These are phyloP conservation scores for Dromiciops gliroides DNA, from an alignment of 2,113 vertebrate species.

Conservation along the genomic window DNA sequence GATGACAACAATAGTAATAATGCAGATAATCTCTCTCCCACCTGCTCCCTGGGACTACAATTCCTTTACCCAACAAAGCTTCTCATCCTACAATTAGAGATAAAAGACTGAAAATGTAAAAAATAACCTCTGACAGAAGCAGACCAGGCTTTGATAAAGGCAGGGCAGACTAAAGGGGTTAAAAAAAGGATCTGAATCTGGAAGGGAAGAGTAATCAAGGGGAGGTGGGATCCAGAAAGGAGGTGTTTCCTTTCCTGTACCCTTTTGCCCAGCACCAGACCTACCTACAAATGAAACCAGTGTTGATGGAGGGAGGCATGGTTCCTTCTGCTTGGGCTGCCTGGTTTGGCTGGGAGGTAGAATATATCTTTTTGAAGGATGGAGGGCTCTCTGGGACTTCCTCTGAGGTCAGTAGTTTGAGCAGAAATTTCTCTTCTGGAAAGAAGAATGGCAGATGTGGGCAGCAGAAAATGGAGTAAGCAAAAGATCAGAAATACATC, in stretches of 20 bases:
- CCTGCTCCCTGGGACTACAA: background rate
- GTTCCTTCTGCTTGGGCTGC: background rate
- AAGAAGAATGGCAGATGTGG: constrained; percentile 57
- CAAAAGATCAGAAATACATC: constrained; percentile 49
- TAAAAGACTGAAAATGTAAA: background rate
- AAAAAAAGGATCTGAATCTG: background rate
- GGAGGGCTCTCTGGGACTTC: constrained; percentile 16
- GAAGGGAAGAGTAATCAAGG: background rate
- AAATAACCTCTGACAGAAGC: background rate
- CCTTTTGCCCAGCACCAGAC: background rate
- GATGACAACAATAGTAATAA: background rate
- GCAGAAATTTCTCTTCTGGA: constrained; percentile 56
- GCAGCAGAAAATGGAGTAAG: background rate
- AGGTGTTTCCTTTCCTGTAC: background rate
- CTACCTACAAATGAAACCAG: background rate
- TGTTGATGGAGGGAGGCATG: background rate
- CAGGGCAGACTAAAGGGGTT: background rate
- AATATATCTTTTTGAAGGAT: constrained; percentile 31
- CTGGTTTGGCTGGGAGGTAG: background rate
- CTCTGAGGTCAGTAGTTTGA: constrained; percentile 61
- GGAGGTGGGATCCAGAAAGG: background rate
- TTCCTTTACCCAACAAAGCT: background rate
- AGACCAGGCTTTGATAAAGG: background rate
- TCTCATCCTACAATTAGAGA: background rate
- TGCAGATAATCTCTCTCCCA: background rate